Evolutionary conservation across 2,888 invertebrate species (phyloP).

Genomic region (Leptopilina syphax): DNA sequence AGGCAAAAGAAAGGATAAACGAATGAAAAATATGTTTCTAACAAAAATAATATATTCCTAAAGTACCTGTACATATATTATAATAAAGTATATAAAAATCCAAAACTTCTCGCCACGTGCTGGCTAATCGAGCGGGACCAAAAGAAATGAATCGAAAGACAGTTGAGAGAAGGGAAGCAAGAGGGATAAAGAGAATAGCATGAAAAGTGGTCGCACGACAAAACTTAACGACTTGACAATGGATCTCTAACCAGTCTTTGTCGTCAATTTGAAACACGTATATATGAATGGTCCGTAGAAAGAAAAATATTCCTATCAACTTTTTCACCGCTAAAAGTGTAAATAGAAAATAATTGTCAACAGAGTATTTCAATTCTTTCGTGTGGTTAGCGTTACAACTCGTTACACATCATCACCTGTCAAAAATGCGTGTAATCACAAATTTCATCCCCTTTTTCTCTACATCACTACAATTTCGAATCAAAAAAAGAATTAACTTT

Average conservation of each 20-base stretch:
- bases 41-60: background rate
- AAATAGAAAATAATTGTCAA: too few species aligned
- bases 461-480: too few species aligned
- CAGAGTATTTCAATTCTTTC: too few species aligned
- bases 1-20: background rate
- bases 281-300: slow-evolving; percentile 69
- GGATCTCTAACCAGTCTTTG: slow-evolving; percentile 56
- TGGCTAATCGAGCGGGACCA: slow-evolving; percentile 48
- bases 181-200: slow-evolving; percentile 50
- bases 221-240: slow-evolving; percentile 60
- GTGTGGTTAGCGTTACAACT: too few species aligned
- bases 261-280: slow-evolving; percentile 61
- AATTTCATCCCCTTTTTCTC: too few species aligned
- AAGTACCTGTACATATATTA: background rate
- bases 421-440: too few species aligned
- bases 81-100: background rate
- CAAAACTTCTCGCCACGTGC: slow-evolving; percentile 54
- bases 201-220: slow-evolving; percentile 58
- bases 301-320: slow-evolving; percentile 56
- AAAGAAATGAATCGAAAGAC: slow-evolving; percentile 35
- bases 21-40: background rate
- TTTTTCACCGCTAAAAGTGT: slow-evolving; percentile 27
- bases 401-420: too few species aligned
- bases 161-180: slow-evolving; percentile 30
- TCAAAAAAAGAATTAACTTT: too few species aligned